phyloP scores from a whole-genome alignment of 1,140 invertebrate species.

The Aphelenchoides besseyi region DNA sequence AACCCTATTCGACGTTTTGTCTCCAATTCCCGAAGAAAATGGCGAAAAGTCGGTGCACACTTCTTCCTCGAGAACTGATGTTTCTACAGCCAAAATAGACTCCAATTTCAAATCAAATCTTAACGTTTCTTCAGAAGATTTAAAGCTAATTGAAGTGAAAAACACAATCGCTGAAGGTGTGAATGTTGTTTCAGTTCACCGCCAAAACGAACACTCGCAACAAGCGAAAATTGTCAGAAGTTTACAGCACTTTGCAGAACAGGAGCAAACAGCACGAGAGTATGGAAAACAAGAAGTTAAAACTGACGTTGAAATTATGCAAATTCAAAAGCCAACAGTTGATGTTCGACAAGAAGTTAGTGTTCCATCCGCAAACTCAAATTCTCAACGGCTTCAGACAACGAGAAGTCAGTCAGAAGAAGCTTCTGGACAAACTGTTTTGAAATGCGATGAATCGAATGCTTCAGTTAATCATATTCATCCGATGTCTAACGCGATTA shows the following conservation, averaged over 20 bases:
- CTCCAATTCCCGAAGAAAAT: slow-evolving; percentile 6
- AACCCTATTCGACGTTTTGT: not conserved
- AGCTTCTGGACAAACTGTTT: not conserved
- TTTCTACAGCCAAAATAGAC: not conserved
- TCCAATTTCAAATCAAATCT: too few relatives aligned
- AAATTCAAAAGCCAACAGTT: not conserved
- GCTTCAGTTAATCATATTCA: not conserved
- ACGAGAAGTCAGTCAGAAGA: not conserved
- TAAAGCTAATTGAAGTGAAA: not conserved
- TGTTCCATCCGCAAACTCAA: too few relatives aligned
- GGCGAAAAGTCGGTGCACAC: not conserved
- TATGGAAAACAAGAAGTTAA: not conserved
- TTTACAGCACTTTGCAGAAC: not conserved
- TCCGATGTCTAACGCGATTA: not conserved
- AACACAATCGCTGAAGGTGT: not conserved
- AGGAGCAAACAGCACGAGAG: not conserved
- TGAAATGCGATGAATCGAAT: not conserved
- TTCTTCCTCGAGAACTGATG: not conserved
- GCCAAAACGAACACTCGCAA: not conserved
- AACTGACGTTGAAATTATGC: not conserved
- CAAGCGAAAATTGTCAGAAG: slow-evolving; percentile 9
- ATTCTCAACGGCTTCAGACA: too few relatives aligned
- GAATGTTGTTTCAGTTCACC: not conserved
- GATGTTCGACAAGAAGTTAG: not conserved
- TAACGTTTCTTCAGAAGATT: too few relatives aligned